Evolutionary conservation across 1,140 invertebrate species (phyloP).

Genomic region (Anastrepha obliqua): DNA sequence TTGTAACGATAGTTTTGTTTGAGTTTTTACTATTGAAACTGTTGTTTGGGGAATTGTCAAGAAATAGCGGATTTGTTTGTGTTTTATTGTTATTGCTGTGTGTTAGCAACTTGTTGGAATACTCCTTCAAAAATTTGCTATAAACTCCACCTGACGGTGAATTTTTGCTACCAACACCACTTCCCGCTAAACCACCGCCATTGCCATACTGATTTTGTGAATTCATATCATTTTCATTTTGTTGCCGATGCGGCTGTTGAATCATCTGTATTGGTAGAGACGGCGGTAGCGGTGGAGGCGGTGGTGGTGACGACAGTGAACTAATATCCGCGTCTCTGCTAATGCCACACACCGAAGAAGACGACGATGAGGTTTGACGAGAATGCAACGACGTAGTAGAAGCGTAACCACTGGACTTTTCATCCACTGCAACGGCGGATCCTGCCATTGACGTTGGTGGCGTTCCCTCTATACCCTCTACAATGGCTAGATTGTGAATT

Average conservation of each 20-base stretch:
- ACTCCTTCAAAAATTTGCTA: conserved; percentile 72
- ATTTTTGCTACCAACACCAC: conserved; percentile 13
- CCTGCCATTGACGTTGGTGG: conserved; percentile 31
- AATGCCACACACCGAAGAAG: conserved; percentile 63
- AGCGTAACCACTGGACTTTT: conserved; percentile 50
- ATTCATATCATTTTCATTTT: conserved; percentile 59
- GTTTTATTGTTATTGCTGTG: conserved; percentile 53
- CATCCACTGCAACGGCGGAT: background rate
- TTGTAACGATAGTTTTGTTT: conserved; percentile 61
- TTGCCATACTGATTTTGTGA: conserved; percentile 55
- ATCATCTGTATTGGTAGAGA: conserved; percentile 27
- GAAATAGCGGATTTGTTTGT: conserved; percentile 6
- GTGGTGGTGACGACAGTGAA: conserved; percentile 58
- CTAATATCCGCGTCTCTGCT: conserved; percentile 10
- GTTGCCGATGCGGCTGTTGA: background rate
- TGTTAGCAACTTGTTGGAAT: conserved; percentile 68
- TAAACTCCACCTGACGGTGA: conserved; percentile 69
- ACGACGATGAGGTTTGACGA: conserved; percentile 67
- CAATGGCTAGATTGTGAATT: background rate
- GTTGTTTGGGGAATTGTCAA: conserved; percentile 54
- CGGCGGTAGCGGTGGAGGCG: conserved; percentile 60
- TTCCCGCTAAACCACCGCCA: background rate
- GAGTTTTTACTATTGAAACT: conserved; percentile 64
- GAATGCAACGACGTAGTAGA: conserved; percentile 69
- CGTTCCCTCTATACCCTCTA: conserved; percentile 1